Base-by-base conservation (phyloP, 1,140 invertebrate genomes). In the Ips typographus region DNA sequence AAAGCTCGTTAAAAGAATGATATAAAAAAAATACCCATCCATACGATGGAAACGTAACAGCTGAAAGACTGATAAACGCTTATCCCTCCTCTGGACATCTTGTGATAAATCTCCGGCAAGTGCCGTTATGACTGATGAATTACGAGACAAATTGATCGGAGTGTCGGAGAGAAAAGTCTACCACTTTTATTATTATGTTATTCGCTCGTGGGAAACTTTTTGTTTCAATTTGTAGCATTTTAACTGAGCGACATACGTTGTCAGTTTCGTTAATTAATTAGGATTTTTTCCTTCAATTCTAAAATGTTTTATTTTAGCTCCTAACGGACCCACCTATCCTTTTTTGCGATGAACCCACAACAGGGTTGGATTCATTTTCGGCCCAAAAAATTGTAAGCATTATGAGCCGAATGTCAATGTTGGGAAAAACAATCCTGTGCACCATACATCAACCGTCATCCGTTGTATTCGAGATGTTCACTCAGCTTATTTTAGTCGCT, bases 381-480 rank as follows among this genome's bases (percentile, higher is more conserved):
- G 96, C 96, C 0, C 88, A 91, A 73, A 94, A 93, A 78, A 81
- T 98, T 52, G 87, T 98, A n/a, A 82, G 83, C 2, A 87, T 91
- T 73, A 84, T 95, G 77, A 87, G 87, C 49, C 81, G 82, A 39
- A 86, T 90, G 77, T 86, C 89, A 1, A 77, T 79, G 1, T 79
- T 83, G 62, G 91, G 93, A 36, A 91, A 92, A 76, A 97, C 95
- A 0, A 90, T 99, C 2, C 81, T 99, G 37, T 96, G 94, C 77
- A 98, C 96, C 7, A 98, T 99, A 73, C 96, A 99, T 82, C 97
- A 98, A 80, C 96, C 97, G 0, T 95, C 93, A n/a, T 95, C 93
- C 0, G 91, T 95, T 74, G 85, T 98, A 41, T 97, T 95, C 77
- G 87, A 89, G 1, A 85, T 94, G 80, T 98, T 98, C 80, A 89